Percentiles rank a stretch among this genome's conserved stretches.
Evolutionary conservation across 2,113 vertebrate species (phyloP).

Genomic region (Malurus cyaneus): DNA sequence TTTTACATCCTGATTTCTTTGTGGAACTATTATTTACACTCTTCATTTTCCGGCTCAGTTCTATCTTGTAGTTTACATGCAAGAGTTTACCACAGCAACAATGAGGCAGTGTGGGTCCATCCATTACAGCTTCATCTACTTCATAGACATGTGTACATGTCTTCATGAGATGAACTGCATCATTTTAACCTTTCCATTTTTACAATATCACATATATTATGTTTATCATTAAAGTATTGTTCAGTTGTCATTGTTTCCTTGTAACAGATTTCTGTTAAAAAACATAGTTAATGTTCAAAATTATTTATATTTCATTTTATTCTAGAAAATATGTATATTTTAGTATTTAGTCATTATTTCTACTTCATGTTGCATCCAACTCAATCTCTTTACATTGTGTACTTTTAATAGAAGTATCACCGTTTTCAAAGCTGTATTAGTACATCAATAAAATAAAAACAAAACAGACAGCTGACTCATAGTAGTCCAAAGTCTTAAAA

Average conservation of each 20-base stretch:
- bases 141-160: background rate
- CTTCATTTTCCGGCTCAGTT: background rate
- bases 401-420: background rate
- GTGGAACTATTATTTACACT: rapidly evolving
- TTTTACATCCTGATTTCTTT: background rate
- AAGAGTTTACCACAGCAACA: background rate
- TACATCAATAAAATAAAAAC: background rate
- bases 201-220: background rate
- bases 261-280: background rate
- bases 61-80: background rate
- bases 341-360: background rate
- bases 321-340: background rate
- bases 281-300: background rate
- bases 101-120: background rate
- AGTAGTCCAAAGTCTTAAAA: background rate
- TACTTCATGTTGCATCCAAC: background rate
- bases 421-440: background rate
- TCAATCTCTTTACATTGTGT: background rate
- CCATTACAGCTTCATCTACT: background rate
- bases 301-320: background rate
- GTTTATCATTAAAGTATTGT: background rate
- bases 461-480: background rate
- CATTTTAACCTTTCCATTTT: background rate
- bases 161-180: background rate
- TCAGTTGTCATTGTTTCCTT: background rate